A percentile compares a stretch with the other conserved stretches of the same genome.
Conservation (phyloP, 1,140 invertebrate species). For the Aethina tumida region DNA sequence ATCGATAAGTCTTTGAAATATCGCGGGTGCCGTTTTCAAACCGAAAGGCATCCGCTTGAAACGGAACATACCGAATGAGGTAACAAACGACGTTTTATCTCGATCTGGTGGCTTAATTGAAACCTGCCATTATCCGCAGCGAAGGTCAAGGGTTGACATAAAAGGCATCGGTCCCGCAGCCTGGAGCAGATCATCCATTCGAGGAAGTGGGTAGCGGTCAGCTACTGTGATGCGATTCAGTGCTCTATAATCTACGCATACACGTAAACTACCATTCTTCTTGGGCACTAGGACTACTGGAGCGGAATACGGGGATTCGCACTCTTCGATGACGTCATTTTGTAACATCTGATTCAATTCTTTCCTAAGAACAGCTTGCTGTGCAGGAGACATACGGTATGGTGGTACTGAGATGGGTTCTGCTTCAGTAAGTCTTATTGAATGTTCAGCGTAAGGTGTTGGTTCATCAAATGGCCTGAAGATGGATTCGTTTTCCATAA, state of each 20-base stretch:
- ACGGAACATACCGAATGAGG: conserved; percentile 25
- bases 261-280: conserved; percentile 30
- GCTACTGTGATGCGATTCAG: conserved; percentile 31
- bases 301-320: conserved; percentile 36
- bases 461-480: conserved; percentile 5
- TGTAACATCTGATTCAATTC: conserved; percentile 26
- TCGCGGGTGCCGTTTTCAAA: conserved; percentile 23
- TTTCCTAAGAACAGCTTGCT: conserved; percentile 12
- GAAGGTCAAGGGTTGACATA: conserved; percentile 39
- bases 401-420: conserved; percentile 15
- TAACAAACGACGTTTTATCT: conserved; percentile 36
- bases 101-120: conserved; percentile 22
- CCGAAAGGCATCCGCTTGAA: conserved; percentile 29
- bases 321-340: conserved; percentile 34
- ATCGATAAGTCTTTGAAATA: conserved; percentile 33
- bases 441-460: conserved; percentile 15
- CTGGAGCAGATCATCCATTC: conserved; percentile 31
- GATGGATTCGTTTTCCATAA: conserved; percentile 5
- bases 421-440: conserved; percentile 7
- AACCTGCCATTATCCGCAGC: conserved; percentile 33
- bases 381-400: conserved; percentile 13
- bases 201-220: conserved; percentile 40
- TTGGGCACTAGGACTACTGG: conserved; percentile 43
- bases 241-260: conserved; percentile 40
- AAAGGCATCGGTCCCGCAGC: conserved; percentile 29